Conservation (phyloP, 2,113 vertebrate genomes). For the Mustela lutreola region DNA sequence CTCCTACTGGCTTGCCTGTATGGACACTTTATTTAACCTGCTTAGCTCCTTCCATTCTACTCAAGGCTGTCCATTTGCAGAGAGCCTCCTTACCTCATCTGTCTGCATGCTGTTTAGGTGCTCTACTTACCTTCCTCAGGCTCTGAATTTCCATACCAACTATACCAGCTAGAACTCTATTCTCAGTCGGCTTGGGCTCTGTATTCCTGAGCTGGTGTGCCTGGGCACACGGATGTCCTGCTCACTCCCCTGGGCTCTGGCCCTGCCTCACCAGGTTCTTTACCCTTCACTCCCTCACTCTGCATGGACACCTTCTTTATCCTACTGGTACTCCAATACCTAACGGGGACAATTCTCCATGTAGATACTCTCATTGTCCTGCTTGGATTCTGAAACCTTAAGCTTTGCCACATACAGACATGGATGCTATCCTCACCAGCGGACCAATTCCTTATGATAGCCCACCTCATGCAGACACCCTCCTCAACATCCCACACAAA, state of each 20-base stretch:
- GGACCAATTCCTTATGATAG: too few species aligned
- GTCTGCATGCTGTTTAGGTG: too few species aligned
- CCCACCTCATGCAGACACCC: fast-evolving
- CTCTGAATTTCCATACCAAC: background rate
- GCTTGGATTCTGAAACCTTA: background rate
- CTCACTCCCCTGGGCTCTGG: background rate
- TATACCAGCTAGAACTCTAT: fast-evolving
- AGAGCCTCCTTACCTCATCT: fast-evolving
- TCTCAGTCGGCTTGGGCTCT: background rate
- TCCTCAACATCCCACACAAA: background rate
- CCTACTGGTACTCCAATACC: fast-evolving
- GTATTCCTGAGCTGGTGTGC: background rate
- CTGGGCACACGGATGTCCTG: fast-evolving
- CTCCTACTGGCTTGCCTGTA: fast-evolving
- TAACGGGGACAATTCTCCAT: background rate
- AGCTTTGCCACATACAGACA: background rate
- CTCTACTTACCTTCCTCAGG: background rate
- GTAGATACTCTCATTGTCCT: background rate
- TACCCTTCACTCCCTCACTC: too few species aligned
- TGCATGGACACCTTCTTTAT: background rate
- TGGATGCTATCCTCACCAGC: too few species aligned
- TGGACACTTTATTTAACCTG: background rate
- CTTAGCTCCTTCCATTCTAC: background rate
- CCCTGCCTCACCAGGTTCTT: background rate
- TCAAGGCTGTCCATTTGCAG: background rate